phyloP scores from a whole-genome alignment of 2,888 invertebrate genomes.

The Lamproptera curius region DNA sequence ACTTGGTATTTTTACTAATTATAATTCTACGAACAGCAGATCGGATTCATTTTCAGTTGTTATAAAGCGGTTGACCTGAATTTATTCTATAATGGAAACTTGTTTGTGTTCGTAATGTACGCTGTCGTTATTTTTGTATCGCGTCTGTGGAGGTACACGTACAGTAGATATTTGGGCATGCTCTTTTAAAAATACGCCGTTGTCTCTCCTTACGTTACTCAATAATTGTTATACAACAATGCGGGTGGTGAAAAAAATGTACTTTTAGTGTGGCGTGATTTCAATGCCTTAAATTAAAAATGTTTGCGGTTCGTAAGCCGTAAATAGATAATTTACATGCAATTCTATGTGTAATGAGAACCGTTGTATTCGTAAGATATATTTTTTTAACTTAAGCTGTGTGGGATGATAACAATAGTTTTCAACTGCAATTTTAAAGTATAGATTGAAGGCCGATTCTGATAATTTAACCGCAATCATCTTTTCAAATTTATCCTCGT shows the following conservation, averaged over 20 bases:
- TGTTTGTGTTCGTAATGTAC: constrained; percentile 4
- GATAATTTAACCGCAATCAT: constrained; percentile 4
- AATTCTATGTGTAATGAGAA: neutral
- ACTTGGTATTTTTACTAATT: neutral
- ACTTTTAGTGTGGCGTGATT: neutral
- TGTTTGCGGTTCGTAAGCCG: neutral
- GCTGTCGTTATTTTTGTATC: constrained; percentile 5
- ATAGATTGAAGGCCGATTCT: constrained; percentile 13
- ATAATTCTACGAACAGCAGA: neutral
- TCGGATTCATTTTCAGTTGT: neutral
- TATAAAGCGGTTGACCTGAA: constrained; percentile 8
- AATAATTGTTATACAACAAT: neutral
- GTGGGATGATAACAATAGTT: neutral
- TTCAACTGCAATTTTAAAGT: neutral
- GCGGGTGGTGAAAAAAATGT: neutral
- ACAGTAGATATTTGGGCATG: neutral
- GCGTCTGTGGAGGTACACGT: constrained; percentile 3
- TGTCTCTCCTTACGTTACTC: neutral
- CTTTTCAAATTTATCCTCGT: constrained; percentile 11
- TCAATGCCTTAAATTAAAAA: no score
- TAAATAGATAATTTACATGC: neutral
- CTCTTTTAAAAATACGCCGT: neutral
- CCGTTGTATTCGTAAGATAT: neutral
- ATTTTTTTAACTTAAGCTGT: neutral
- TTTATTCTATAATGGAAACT: constrained; percentile 7